Evolutionary conservation across 1,140 invertebrate genomes (phyloP).

Genomic region (Akabosia matsudoensis): DNA sequence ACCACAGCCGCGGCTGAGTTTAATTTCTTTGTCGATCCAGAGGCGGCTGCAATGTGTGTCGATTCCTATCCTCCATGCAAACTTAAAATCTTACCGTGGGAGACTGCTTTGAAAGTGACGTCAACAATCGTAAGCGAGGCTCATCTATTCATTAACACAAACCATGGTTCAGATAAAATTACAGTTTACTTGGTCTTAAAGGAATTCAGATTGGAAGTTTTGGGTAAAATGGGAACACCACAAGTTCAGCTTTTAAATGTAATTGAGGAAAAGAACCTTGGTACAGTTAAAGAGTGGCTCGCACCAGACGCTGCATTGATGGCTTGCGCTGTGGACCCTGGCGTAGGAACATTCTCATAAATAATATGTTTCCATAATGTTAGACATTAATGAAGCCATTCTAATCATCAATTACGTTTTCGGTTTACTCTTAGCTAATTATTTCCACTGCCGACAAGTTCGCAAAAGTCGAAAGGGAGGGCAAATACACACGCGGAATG

Average conservation of each 20-base stretch:
- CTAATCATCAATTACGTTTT: background rate
- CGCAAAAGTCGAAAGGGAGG: conserved; percentile 57
- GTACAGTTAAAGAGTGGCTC: conserved; percentile 51
- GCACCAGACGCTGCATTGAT: conserved; percentile 60
- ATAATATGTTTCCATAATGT: background rate
- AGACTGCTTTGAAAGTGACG: conserved; percentile 53
- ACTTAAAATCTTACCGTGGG: conserved; percentile 64
- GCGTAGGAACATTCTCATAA: conserved; percentile 13
- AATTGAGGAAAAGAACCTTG: conserved; percentile 55
- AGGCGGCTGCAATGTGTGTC: conserved; percentile 70
- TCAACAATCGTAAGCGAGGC: background rate
- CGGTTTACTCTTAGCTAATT: background rate
- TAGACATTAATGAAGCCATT: background rate
- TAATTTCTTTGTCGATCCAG: conserved; percentile 72
- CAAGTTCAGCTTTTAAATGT: conserved; percentile 57
- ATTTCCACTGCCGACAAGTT: background rate
- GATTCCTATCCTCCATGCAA: conserved; percentile 55
- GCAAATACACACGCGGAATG: conserved; percentile 59
- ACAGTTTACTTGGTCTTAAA: conserved; percentile 43
- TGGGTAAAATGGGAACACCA: conserved; percentile 53
- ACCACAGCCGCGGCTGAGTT: conserved; percentile 67
- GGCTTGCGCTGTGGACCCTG: conserved; percentile 54
- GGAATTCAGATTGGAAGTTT: conserved; percentile 58
- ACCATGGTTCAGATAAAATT: background rate
- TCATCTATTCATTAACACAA: background rate